Conservation (phyloP, 2,888 invertebrate species). For the Morpho helenor region DNA sequence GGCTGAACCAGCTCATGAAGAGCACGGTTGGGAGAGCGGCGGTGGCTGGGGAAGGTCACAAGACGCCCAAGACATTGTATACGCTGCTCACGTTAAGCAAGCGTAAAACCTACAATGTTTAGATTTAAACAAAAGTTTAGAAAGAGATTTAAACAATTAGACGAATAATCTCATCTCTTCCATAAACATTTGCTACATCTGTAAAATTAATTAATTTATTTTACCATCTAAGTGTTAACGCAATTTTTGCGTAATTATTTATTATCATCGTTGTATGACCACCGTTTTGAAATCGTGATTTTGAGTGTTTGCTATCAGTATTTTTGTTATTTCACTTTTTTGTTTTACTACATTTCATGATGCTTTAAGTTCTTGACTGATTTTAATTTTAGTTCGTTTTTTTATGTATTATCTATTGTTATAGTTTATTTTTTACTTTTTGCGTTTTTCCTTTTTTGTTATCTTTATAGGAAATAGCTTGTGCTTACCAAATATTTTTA, state of each 20-base stretch:
- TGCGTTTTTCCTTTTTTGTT: constrained; percentile 16
- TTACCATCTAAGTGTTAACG: constrained; percentile 17
- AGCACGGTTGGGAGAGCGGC: constrained; percentile 69
- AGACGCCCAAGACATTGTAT: constrained; percentile 84
- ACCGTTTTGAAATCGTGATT: constrained; percentile 43
- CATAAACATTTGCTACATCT: not conserved
- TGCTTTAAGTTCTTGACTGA: constrained; percentile 43
- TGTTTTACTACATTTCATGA: constrained; percentile 21
- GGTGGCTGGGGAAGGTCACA: constrained; percentile 84
- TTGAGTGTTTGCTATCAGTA: constrained; percentile 29
- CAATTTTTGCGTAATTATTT: constrained; percentile 22
- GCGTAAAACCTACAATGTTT: constrained; percentile 38
- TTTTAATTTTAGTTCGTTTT: constrained; percentile 29
- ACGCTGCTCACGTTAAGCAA: constrained; percentile 79
- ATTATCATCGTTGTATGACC: constrained; percentile 37
- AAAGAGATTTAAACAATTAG: not conserved
- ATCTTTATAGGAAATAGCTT: constrained; percentile 18
- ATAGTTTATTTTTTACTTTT: constrained; percentile 13
- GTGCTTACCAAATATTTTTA: constrained; percentile 49
- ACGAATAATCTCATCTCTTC: constrained; percentile 1
- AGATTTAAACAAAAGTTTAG: no score
- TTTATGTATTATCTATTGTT: constrained; percentile 6
- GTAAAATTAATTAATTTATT: constrained; percentile 32
- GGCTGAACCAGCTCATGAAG: constrained; percentile 82
- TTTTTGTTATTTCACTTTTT: constrained; percentile 37